Evolutionary conservation across 2,888 invertebrate species (phyloP).

Genomic region (Dorcus parallelipipedus): DNA sequence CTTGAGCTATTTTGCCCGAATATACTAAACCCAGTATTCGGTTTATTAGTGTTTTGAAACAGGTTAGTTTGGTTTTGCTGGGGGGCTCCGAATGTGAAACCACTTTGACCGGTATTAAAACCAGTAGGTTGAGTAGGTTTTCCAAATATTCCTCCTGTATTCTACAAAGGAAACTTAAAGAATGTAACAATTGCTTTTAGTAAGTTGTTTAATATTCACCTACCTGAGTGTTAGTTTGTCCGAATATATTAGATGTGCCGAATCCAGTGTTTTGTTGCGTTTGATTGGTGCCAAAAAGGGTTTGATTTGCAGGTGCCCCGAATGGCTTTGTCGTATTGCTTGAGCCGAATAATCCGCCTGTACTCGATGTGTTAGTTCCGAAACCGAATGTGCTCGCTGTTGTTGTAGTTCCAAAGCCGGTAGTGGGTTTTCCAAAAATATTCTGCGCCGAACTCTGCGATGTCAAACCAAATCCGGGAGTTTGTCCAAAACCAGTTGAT

Average conservation of each 20-base stretch:
- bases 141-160: conserved; percentile 44
- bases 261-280: conserved; percentile 31
- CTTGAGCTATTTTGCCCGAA: conserved; percentile 25
- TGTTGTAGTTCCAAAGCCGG: conserved; percentile 57
- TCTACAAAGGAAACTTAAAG: conserved; percentile 39
- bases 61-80: conserved; percentile 19
- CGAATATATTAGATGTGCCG: conserved; percentile 40
- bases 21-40: conserved; percentile 18
- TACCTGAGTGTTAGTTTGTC: conserved; percentile 35
- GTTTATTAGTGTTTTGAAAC: conserved; percentile 13
- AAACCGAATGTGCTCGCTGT: conserved; percentile 42
- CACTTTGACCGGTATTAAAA: conserved; percentile 41
- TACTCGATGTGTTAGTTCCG: conserved; percentile 40
- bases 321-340: conserved; percentile 21
- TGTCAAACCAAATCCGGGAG: conserved; percentile 54
- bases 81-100: conserved; percentile 44
- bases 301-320: conserved; percentile 21
- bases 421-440: conserved; percentile 65
- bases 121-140: conserved; percentile 50
- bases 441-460: conserved; percentile 57
- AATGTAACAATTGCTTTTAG: conserved; percentile 22
- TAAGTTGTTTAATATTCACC: conserved; percentile 18
- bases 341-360: conserved; percentile 41
- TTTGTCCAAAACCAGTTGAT: conserved; percentile 52
- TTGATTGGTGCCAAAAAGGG: conserved; percentile 30